Conservation (phyloP, 2,113 vertebrate species). For the Atlantisia rogersi region DNA sequence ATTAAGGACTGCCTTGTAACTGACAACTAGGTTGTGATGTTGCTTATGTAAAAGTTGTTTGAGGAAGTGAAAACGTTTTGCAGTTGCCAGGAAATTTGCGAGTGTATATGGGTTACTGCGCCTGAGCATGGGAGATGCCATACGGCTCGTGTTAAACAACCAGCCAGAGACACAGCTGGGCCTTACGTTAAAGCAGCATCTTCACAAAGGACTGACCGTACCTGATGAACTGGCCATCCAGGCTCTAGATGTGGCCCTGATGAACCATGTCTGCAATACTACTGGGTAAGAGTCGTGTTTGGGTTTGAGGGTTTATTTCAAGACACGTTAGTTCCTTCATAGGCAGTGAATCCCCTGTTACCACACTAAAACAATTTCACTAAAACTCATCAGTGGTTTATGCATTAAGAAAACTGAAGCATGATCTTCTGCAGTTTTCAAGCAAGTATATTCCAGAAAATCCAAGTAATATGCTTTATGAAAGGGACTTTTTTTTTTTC, state of each 20-base stretch:
- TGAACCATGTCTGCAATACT: constrained; percentile 79
- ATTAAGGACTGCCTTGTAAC: background rate
- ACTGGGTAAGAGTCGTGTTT: constrained; percentile 66
- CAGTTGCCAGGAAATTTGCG: constrained; percentile 87
- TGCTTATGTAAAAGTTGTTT: background rate
- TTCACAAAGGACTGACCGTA: constrained; percentile 80
- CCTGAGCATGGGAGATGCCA: constrained; percentile 83
- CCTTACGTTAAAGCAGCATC: constrained; percentile 75
- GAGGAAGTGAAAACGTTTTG: constrained; percentile 58
- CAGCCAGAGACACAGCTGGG: constrained; percentile 80
- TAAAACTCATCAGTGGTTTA: background rate
- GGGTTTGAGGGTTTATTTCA: background rate
- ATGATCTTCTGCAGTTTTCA: constrained; percentile 7
- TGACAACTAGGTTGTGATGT: background rate
- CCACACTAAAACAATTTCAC: background rate
- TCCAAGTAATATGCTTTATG: background rate
- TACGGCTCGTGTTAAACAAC: constrained; percentile 77
- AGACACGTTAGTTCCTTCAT: background rate
- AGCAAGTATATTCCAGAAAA: background rate
- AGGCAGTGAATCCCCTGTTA: background rate
- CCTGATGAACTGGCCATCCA: constrained; percentile 88
- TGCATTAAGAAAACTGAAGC: background rate
- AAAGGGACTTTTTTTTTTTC: background rate
- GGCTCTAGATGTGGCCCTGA: constrained; percentile 85
- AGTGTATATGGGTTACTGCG: constrained; percentile 80